Base-by-base conservation (phyloP, 2,113 vertebrate genomes). In the Pseudolaguvia tuberculata region DNA sequence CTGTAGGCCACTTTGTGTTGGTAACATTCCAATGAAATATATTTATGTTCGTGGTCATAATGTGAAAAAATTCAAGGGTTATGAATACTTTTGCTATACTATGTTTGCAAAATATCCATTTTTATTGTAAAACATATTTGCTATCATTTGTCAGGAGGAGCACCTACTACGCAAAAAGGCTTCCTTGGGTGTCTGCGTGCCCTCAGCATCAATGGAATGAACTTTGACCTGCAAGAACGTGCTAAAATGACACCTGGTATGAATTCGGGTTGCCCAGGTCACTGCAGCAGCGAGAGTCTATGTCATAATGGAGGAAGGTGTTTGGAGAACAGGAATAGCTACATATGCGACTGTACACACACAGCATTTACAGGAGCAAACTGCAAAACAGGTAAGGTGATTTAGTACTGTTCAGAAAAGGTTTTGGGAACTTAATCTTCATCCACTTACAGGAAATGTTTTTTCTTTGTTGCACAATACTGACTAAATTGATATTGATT, bases 141-240 rank as follows among this genome's bases (percentile, higher is more conserved):
- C 6, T 72, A 8, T 53, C 21, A 35, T 48, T 23, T 62, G 17
- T 56, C 81, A 95, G 94, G 94, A 13, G 92, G 92, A 67, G 92
- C 91, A 2, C 88, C 90, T 61, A 92, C 94, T 21, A 89, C 90
- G 75, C 91, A 91, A 77, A 92, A 88, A 50, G 92, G 93, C 0
- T 94, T 93, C 79, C 74, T 94, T 45, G 94, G 93, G 12, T 95
- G 94, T 47, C 90, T 95, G 50, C 89, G 94, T 23, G 91, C 92
- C 15, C 84, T 95, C 31, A 88, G 84, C 70, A 76, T 94, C 82
- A 94, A 94, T 61, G 93, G 94, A 2, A 87, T 91, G 73, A 93
- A 85, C 29, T 78, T 95, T 62, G 92, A 95, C 78, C 90, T 95
- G 18, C 92, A 94, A 25, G 94, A 95, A 71, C 86, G 89, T 62